phyloP scores from a whole-genome alignment of 1,140 invertebrate species.

The Scaptomyza pallida region DNA sequence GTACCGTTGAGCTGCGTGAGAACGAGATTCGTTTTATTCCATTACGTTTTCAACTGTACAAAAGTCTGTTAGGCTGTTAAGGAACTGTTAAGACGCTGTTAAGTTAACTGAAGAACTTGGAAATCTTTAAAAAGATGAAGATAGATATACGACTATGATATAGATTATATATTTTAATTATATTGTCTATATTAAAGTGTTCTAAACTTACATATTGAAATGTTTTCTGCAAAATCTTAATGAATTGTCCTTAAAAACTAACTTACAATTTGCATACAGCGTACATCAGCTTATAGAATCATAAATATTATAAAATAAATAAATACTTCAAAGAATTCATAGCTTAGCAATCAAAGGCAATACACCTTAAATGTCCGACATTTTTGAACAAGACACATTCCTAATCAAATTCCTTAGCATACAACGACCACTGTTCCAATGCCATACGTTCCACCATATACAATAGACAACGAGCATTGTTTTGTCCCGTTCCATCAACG shows the following conservation, averaged over 20 bases:
- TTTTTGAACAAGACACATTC: constrained; percentile 8
- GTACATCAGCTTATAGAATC: neutral
- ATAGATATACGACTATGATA: too few species aligned
- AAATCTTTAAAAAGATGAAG: neutral
- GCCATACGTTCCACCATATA: constrained; percentile 6
- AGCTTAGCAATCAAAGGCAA: neutral
- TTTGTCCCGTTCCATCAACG: neutral
- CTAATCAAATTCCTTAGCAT: constrained; percentile 16
- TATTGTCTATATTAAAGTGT: too few species aligned
- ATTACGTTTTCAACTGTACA: constrained; percentile 8
- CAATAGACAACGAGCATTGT: neutral
- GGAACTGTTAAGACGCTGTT: constrained; percentile 24
- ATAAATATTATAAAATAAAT: too few species aligned
- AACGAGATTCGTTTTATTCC: constrained; percentile 49
- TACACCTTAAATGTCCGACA: constrained; percentile 19
- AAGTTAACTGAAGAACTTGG: neutral
- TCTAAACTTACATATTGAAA: too few species aligned
- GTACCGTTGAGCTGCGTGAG: neutral
- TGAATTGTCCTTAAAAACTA: too few species aligned
- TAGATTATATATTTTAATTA: too few species aligned
- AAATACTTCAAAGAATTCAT: too few species aligned
- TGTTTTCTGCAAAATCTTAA: too few species aligned
- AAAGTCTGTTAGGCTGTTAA: constrained; percentile 14
- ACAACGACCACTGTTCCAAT: constrained; percentile 16
- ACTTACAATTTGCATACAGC: too few species aligned